A percentile compares a stretch with the other conserved stretches of the same genome.
These are phyloP conservation scores for Chondrilla cf. caribensis DNA, from an alignment of 37 sponge, comb jelly and placozoan species.

Conservation along the genomic window DNA sequence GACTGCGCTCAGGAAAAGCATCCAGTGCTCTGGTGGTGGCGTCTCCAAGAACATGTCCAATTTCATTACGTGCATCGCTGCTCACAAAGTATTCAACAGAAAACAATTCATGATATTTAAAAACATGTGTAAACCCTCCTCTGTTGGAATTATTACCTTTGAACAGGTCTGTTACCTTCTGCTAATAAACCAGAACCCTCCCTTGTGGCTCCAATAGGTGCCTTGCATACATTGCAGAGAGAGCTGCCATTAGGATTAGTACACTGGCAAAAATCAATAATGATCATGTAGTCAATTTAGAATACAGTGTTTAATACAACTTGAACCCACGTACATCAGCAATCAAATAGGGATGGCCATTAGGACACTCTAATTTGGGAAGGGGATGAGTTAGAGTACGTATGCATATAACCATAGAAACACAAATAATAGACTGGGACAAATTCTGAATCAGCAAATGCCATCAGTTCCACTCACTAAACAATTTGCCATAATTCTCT, in stretches of 20 bases:
- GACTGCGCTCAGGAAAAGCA: slow-evolving; percentile 6
- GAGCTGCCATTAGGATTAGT: not conserved
- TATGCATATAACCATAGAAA: too few relatives aligned
- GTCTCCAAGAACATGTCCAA: not conserved
- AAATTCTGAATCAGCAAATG: too few relatives aligned
- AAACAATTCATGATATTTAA: not conserved
- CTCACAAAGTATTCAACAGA: not conserved
- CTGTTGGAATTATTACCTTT: not conserved
- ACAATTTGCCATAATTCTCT: not conserved
- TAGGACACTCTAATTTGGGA: not conserved
- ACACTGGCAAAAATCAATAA: not conserved
- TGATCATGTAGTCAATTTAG: too few relatives aligned
- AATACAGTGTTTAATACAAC: not conserved
- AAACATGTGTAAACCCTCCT: not conserved
- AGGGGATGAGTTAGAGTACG: too few relatives aligned
- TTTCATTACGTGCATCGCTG: not conserved
- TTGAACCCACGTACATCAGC: not conserved
- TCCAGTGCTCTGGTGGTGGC: not conserved
- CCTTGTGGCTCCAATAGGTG: not conserved
- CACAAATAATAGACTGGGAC: too few relatives aligned
- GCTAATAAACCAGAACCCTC: not conserved
- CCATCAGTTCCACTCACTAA: too few relatives aligned
- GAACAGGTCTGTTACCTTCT: not conserved
- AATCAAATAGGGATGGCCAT: slow-evolving; percentile 20
- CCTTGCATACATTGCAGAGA: not conserved